These are phyloP conservation scores for Homalodisca vitripennis DNA, from an alignment of 1,140 invertebrate species.

Conservation along the genomic window DNA sequence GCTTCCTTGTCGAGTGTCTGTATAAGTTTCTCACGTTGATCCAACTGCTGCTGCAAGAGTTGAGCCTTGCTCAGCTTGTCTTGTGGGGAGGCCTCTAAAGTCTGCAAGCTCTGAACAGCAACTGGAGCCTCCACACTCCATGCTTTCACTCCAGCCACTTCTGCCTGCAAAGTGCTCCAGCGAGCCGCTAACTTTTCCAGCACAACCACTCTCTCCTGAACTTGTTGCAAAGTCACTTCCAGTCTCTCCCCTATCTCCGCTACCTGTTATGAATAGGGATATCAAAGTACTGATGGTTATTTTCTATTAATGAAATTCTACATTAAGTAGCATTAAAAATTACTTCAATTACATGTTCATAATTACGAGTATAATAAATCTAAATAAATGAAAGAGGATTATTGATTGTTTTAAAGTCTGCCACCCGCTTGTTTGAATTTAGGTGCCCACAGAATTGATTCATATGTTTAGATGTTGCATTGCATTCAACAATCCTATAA, in stretches of 20 bases:
- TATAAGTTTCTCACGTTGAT: constrained; percentile 70
- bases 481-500: too few species aligned
- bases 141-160: constrained; percentile 62
- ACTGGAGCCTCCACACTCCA: constrained; percentile 77
- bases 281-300: too few species aligned
- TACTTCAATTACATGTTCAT: too few species aligned
- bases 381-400: too few species aligned
- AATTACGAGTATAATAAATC: too few species aligned
- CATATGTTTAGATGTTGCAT: too few species aligned
- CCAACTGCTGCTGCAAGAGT: constrained; percentile 64
- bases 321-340: too few species aligned
- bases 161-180: constrained; percentile 76
- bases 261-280: too few species aligned
- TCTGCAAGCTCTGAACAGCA: constrained; percentile 68
- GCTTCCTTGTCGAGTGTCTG: constrained; percentile 75
- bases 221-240: constrained; percentile 68
- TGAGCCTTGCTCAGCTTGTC: constrained; percentile 71
- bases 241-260: constrained; percentile 74
- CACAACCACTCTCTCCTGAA: constrained; percentile 74
- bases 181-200: constrained; percentile 77
- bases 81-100: constrained; percentile 69
- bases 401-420: too few species aligned
- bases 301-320: too few species aligned
- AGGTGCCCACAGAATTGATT: too few species aligned
- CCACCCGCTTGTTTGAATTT: too few species aligned